These are phyloP conservation scores for Vanessa tameamea DNA, from an alignment of 1,140 invertebrate species.

Conservation along the genomic window DNA sequence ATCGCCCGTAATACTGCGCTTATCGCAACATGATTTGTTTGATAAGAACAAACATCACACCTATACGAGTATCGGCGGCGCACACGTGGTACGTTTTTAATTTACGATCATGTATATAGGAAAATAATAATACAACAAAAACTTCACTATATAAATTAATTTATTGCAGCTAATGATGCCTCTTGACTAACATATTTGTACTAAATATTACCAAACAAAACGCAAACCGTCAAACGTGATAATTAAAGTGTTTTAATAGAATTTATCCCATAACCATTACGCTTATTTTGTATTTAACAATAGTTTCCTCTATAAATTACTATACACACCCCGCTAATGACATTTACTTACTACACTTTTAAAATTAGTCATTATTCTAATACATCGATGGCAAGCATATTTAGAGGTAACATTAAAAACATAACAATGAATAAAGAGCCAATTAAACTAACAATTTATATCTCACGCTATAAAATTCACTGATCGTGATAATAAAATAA, in stretches of 20 bases:
- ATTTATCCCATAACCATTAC: neutral
- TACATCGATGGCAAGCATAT: slow-evolving; percentile 4
- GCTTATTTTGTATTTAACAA: neutral
- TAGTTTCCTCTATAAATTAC: neutral
- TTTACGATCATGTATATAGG: neutral
- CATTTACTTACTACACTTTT: neutral
- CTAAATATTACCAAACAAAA: slow-evolving; percentile 19
- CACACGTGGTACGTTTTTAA: slow-evolving; percentile 11
- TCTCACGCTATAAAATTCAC: neutral
- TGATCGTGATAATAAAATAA: neutral
- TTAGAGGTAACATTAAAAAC: neutral
- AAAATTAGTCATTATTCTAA: slow-evolving; percentile 4
- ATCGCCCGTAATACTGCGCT: slow-evolving; percentile 44
- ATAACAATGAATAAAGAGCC: neutral
- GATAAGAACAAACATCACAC: slow-evolving; percentile 52
- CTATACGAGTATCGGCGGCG: slow-evolving; percentile 16
- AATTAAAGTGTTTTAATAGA: neutral
- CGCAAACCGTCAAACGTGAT: neutral
- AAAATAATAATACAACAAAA: slow-evolving; percentile 16
- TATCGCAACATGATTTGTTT: slow-evolving; percentile 59
- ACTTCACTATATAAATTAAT: slow-evolving; percentile 10
- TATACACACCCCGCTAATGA: neutral
- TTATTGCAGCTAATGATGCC: slow-evolving; percentile 14
- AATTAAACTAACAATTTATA: neutral
- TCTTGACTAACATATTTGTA: slow-evolving; percentile 24